A percentile compares a stretch with the other conserved stretches of the same genome.
phyloP scores from a whole-genome alignment of 2,797 vertebrate species.

The Pitangus sulphuratus region DNA sequence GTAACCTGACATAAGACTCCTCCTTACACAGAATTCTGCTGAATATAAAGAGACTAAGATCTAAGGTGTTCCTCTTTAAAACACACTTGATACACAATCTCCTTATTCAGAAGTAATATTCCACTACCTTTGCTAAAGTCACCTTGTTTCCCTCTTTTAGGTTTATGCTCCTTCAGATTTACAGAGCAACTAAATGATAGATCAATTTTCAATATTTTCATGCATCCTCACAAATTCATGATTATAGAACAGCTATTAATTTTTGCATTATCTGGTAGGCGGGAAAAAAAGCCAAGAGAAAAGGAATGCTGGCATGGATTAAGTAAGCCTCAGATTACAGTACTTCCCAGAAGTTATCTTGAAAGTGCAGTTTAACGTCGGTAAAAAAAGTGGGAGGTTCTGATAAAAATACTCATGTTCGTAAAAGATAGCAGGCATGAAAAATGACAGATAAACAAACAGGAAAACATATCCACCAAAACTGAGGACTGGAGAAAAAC shows the following conservation, averaged over 20 bases:
- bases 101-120: background rate
- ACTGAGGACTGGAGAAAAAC: background rate
- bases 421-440: slow-evolving; percentile 35
- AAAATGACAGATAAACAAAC: slow-evolving; percentile 33
- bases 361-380: background rate
- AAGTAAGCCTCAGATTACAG: background rate
- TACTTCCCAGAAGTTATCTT: slow-evolving; percentile 38
- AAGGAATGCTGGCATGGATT: background rate
- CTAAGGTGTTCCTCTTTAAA: background rate
- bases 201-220: background rate
- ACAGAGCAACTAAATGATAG: background rate
- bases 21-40: background rate
- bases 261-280: background rate
- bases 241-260: background rate
- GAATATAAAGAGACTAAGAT: background rate
- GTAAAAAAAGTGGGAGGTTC: background rate
- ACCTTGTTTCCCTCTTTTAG: background rate
- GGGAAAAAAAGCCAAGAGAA: background rate
- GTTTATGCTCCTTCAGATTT: background rate
- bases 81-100: background rate
- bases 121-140: background rate
- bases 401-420: slow-evolving; percentile 49
- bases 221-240: background rate
- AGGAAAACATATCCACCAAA: background rate
- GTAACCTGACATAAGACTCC: background rate